phyloP scores from a whole-genome alignment of 1,140 invertebrate species.

The Steinernema feltiae region DNA sequence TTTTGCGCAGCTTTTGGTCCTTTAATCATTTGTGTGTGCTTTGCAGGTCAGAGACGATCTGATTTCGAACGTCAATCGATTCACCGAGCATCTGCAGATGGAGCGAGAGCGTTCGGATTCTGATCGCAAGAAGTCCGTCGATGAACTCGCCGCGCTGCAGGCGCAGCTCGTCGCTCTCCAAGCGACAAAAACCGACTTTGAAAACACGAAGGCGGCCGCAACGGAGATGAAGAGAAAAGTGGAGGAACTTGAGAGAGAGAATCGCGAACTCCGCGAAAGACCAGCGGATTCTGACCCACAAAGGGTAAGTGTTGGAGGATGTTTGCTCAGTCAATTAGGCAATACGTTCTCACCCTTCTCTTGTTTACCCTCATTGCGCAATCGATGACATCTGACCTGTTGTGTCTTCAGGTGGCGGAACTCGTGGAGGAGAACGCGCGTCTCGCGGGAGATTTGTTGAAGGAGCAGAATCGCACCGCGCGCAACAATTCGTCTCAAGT shows the following conservation, averaged over 20 bases:
- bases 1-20: background rate
- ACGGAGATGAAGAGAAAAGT: background rate
- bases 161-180: background rate
- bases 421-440: conserved; percentile 31
- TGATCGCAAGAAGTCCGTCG: background rate
- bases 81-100: conserved; percentile 7
- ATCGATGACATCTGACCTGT: background rate
- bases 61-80: background rate
- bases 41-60: background rate
- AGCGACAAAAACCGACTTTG: background rate
- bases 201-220: background rate
- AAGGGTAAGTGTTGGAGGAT: conserved; percentile 13
- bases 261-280: background rate
- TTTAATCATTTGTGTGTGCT: background rate
- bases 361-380: conserved; percentile 10
- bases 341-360: conserved; percentile 5
- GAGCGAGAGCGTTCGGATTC: background rate
- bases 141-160: background rate
- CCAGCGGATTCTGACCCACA: background rate
- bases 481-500: background rate
- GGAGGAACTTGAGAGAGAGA: background rate
- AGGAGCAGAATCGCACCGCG: conserved; percentile 3
- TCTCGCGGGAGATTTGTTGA: conserved; percentile 30
- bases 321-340: conserved; percentile 11
- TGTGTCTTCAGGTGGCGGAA: conserved; percentile 7